These are phyloP conservation scores for Globia sparganii DNA, from an alignment of 2,888 invertebrate species.

Conservation along the genomic window DNA sequence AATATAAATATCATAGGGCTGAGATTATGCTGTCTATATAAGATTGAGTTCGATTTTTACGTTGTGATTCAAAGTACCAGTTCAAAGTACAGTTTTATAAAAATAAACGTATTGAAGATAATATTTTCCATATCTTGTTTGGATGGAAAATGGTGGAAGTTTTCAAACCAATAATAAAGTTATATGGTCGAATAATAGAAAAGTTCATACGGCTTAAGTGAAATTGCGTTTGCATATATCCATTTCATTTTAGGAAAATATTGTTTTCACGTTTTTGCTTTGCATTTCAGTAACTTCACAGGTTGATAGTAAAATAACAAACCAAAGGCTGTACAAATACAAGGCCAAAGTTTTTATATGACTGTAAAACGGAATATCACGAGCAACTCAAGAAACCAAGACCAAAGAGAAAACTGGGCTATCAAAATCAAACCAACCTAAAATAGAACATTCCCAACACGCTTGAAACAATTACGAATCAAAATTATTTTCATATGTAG, in stretches of 20 bases:
- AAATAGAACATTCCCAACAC: constrained; percentile 40
- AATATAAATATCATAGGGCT: constrained; percentile 19
- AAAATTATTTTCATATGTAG: constrained; percentile 71
- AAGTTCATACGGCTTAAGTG: neutral
- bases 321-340: constrained; percentile 13
- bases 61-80: constrained; percentile 2
- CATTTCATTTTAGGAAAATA: constrained; percentile 11
- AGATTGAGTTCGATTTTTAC: neutral
- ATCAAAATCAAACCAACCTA: constrained; percentile 19
- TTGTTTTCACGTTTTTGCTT: no score
- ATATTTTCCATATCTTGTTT: constrained; percentile 2
- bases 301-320: constrained; percentile 29
- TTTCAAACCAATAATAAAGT: neutral
- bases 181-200: neutral
- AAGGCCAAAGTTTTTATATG: neutral
- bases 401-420: constrained; percentile 30
- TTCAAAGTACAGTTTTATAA: neutral
- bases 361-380: constrained; percentile 14
- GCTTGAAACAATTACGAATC: constrained; percentile 61
- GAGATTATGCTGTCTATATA: constrained; percentile 6
- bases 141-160: neutral
- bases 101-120: neutral
- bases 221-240: constrained; percentile 6
- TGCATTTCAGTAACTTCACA: no score
- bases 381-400: constrained; percentile 16